phyloP scores from a whole-genome alignment of 2,888 invertebrate genomes.

The Sthenelais limicola region DNA sequence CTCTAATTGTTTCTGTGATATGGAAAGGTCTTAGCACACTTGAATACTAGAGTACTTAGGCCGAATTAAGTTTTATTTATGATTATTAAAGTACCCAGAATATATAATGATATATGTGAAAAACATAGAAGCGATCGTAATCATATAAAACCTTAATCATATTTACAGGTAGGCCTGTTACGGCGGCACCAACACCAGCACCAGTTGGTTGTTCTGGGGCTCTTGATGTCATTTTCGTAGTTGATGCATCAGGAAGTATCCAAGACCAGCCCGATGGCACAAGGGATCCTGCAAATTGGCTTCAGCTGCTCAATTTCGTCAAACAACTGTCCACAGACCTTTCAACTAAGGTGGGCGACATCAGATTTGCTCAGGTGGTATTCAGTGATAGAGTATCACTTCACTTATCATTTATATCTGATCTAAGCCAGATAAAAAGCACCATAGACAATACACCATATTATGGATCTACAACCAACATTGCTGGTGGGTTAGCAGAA shows the following conservation, averaged over 20 bases:
- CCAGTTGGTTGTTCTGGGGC: neutral
- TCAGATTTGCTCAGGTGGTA: conserved; percentile 6
- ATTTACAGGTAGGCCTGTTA: no score
- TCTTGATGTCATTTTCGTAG: conserved; percentile 5
- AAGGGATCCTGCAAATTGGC: conserved; percentile 14
- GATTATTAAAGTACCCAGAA: no score
- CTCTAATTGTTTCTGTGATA: no score
- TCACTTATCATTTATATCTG: neutral
- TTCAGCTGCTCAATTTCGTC: neutral
- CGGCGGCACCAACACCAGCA: no score
- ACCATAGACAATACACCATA: neutral
- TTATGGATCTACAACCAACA: conserved; percentile 22
- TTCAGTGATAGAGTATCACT: conserved; percentile 17
- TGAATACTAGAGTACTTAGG: no score
- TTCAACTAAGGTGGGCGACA: neutral
- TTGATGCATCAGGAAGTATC: conserved; percentile 12
- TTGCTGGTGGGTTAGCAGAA: neutral
- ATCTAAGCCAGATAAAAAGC: neutral
- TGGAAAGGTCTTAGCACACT: no score
- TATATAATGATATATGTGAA: no score
- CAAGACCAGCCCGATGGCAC: conserved; percentile 18
- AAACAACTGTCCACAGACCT: neutral
- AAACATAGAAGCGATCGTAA: no score
- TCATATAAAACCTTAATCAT: no score
- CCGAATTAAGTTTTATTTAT: no score